Evolutionary conservation across 2,888 invertebrate species (phyloP), one percentile per base, ranked within the genome.

Genomic region (Drosophila eohydei): DNA sequence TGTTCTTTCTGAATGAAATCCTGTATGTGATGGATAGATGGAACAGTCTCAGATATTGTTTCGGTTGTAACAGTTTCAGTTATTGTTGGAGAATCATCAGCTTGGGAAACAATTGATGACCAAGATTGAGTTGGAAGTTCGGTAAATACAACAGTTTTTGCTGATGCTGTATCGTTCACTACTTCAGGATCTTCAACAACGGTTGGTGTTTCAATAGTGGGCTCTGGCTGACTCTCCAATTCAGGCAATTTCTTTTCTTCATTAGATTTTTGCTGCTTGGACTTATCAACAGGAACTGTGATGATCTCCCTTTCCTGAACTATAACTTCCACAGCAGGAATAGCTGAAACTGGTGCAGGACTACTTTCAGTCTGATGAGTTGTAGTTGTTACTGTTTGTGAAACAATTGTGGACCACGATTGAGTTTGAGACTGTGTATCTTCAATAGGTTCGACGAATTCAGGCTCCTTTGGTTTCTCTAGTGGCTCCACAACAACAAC

Each of bases 351-450:
- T 16, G 11, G 11, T 0, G 38, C 30, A 0, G 46, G 38, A 8
- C 8, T 5, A 32, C 21, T 30, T 32, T 64, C 48, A 30, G 43
- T 16, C 6, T 2, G 38, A 8, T 21, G 21, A 40, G 50, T 56
- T 51, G 51, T 40, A 4, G 68, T 52, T 34, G 38, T 38, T 28
- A 14, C 21, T 38, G 76, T 43, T 28, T 75, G 67, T 1, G 76
- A 63, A 28, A 75, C 75, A 32, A 75, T 75, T 32, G 75, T 76
- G 2, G 85, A 82, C 85, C 86, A 84, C 0, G 82, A 80, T 14
- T 62, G 63, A 36, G 41, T 12, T 28, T 40, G 46, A 9, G 50
- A 26, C 11, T 43, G 28, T 2, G 28, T 21, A 43, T 60, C 62
- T 26, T 30, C 59, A 3, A 30, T 9, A 46, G 30, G 14, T 30